phyloP scores from a whole-genome alignment of 2,797 vertebrate genomes.

The Sebastes vulpes region DNA sequence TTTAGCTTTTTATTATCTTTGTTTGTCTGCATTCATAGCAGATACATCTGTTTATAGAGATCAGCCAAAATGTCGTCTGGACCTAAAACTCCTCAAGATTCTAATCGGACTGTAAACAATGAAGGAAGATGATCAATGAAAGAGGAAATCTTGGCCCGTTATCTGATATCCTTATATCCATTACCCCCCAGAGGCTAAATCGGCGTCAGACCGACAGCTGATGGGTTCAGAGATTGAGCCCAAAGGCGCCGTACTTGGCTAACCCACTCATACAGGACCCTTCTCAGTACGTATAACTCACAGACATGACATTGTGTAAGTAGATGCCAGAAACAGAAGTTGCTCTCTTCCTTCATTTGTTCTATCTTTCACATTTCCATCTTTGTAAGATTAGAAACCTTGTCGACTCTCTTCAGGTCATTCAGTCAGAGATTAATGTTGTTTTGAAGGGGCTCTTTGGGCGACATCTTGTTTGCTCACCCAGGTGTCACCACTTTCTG shows the following conservation, averaged over 20 bases:
- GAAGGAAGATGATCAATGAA: background rate
- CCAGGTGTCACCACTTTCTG: background rate
- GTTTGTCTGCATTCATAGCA: too few species aligned
- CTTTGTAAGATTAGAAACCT: conserved; percentile 21
- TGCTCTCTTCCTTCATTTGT: background rate
- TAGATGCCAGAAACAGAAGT: background rate
- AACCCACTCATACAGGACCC: background rate
- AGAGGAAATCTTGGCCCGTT: background rate
- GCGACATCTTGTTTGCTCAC: conserved; percentile 21
- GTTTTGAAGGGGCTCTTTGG: conserved; percentile 27
- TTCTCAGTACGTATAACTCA: background rate
- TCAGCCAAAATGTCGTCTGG: background rate
- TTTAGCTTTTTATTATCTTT: too few species aligned
- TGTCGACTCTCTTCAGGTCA: conserved; percentile 8
- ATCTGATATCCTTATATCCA: background rate
- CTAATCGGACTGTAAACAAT: background rate
- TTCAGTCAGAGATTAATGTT: conserved; percentile 34
- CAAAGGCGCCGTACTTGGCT: background rate
- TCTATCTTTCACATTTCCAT: background rate
- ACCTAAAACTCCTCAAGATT: background rate
- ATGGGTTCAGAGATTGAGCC: background rate
- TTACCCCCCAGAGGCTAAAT: background rate
- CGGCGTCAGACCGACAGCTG: background rate
- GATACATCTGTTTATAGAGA: too few species aligned
- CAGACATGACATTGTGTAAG: background rate